A percentile compares a stretch with the other conserved stretches of the same genome.
phyloP scores from a whole-genome alignment of 2,888 invertebrate genomes.

The Drosophila anomelani region DNA sequence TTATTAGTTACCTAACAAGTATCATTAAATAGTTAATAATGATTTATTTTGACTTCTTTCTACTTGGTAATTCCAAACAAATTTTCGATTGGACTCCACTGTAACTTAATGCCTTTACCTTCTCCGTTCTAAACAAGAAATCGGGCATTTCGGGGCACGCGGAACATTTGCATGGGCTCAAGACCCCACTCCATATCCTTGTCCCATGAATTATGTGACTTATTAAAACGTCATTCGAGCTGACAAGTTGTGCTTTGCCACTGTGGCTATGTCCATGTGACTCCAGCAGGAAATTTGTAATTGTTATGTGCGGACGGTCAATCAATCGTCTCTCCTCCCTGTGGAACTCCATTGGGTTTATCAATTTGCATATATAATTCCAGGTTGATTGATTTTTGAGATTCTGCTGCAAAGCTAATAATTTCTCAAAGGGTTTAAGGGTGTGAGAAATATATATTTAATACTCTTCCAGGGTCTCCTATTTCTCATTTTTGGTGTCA shows the following conservation, averaged over 20 bases:
- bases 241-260: constrained; percentile 76
- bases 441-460: background rate
- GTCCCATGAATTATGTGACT: constrained; percentile 81
- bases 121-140: constrained; percentile 48
- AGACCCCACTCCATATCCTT: constrained; percentile 25
- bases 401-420: background rate
- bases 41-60: background rate
- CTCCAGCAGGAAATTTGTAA: constrained; percentile 63
- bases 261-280: constrained; percentile 27
- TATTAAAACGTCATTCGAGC: constrained; percentile 82
- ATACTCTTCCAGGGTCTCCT: too few relatives aligned
- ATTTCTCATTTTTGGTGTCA: background rate
- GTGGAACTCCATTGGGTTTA: constrained; percentile 29
- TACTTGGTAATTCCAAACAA: background rate
- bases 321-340: constrained; percentile 38
- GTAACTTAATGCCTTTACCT: constrained; percentile 33
- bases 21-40: background rate
- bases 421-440: background rate
- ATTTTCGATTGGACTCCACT: constrained; percentile 11
- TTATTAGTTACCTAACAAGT: background rate
- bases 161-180: constrained; percentile 50
- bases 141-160: constrained; percentile 51
- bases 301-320: constrained; percentile 53
- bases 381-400: constrained; percentile 48
- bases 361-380: constrained; percentile 69